Evolutionary conservation across 1,140 invertebrate species (phyloP), one percentile per base, ranked within the genome.

Genomic region (Caenorhabditis tropicalis): DNA sequence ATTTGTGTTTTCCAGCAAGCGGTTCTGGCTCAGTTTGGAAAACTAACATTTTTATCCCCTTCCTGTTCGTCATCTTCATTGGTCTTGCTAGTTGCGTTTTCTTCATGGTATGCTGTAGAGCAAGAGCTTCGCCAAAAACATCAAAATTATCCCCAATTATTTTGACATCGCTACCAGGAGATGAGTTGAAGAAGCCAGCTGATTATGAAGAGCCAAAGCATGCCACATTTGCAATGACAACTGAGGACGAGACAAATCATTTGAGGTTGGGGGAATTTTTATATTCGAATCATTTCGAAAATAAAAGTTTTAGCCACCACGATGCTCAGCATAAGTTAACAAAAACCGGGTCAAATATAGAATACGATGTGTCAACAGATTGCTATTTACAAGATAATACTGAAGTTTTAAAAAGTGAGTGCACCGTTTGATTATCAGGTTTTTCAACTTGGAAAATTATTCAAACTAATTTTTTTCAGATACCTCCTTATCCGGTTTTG

Each of bases 61-160:
- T 85, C 19, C 5, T 79, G 2, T 31, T 82, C 33, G 33, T 85
- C 27, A 15, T 43, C 21, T 53, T 48, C 46, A 58, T 70, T 6
- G 24, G 65, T 1, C 43, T 85, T 48, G 24, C 83, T 21, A 19
- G 74, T 24, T 46, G 27, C 16, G 39, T 74, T 16, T 39, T 85
- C 56, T 27, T 85, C 39, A 6, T 85, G 15, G 56, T 85, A 12
- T 85, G 84, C 81, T 85, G 80, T 60, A 82, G 58, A 39, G 53
- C 83, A 7, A 24, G 83, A 39, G 24, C 48, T 16, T 31, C 9
- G 7, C 46, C 48, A n/a, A 81, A 81, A 39, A 74, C 3, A 24
- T 74, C 65, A 43, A 74, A 74, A 12, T n/a, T 74, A 19, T 74
- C 65, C 4, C 48, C 79, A 24, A 81, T 58, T 16, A 51, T 58